These are phyloP conservation scores for Acropternis orthonyx DNA, from an alignment of 2,797 vertebrate species.

Conservation along the genomic window DNA sequence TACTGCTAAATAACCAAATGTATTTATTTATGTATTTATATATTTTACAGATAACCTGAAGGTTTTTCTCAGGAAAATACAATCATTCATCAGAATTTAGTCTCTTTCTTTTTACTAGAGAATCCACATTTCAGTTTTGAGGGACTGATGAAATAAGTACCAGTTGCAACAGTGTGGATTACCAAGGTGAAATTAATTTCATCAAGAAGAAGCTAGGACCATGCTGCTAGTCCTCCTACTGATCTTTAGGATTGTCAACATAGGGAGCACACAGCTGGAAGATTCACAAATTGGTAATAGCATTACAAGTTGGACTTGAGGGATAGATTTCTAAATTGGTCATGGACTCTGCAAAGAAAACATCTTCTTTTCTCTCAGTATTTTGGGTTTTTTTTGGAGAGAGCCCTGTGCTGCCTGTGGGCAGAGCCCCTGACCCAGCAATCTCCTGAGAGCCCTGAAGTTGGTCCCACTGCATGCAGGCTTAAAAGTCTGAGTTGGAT, in stretches of 20 bases:
- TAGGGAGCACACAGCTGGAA: background rate
- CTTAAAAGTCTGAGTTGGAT: background rate
- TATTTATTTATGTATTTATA: background rate
- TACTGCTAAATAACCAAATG: background rate
- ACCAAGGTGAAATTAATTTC: background rate
- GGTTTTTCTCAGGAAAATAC: background rate
- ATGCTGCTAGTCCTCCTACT: background rate
- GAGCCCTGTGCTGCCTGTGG: background rate
- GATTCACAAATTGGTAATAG: background rate
- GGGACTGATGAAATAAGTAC: background rate
- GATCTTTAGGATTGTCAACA: background rate
- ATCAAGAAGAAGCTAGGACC: background rate
- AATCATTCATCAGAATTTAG: background rate
- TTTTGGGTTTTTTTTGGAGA: background rate
- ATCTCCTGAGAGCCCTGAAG: background rate
- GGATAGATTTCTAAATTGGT: background rate
- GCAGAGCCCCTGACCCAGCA: background rate
- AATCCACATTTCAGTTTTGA: background rate
- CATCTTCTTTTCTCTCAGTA: background rate
- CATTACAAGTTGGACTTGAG: background rate
- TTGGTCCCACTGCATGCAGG: accelerated
- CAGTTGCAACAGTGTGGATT: background rate
- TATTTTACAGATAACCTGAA: background rate
- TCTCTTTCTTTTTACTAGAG: background rate
- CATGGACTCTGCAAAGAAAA: background rate